Evolutionary conservation across 2,797 vertebrate species (phyloP).

Genomic region (Callimico goeldii): DNA sequence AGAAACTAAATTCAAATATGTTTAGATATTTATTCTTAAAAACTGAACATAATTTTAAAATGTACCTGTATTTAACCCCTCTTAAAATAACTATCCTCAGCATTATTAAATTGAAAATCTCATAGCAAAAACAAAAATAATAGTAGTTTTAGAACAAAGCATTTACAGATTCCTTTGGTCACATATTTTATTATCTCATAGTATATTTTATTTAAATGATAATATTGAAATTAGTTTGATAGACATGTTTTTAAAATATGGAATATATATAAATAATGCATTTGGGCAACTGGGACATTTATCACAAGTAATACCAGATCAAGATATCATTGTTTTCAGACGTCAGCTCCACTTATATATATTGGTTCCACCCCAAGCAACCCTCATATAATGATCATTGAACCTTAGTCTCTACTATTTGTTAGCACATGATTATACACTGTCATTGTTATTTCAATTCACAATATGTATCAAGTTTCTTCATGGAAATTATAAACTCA

Average conservation of each 20-base stretch:
- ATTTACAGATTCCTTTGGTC: not conserved
- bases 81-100: constrained; percentile 26
- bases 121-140: not conserved
- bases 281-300: not conserved
- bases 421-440: constrained; percentile 1
- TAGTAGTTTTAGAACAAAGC: not conserved
- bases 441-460: constrained; percentile 23
- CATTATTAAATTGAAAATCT: constrained; percentile 31
- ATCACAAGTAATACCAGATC: not conserved
- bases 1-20: constrained; percentile 16
- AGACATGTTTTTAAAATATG: not conserved
- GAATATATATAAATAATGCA: not conserved
- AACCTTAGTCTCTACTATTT: not conserved
- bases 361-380: not conserved
- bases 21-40: constrained; percentile 34
- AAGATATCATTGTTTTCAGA: not conserved
- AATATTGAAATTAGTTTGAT: constrained; percentile 27
- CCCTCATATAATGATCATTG: not conserved
- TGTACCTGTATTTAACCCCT: not conserved
- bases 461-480: not conserved
- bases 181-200: not conserved
- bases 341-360: not conserved
- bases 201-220: constrained; percentile 8
- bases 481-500: constrained; percentile 20
- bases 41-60: not conserved